These are phyloP conservation scores for Bungarus multicinctus DNA, from an alignment of 2,113 vertebrate genomes.

Conservation along the genomic window DNA sequence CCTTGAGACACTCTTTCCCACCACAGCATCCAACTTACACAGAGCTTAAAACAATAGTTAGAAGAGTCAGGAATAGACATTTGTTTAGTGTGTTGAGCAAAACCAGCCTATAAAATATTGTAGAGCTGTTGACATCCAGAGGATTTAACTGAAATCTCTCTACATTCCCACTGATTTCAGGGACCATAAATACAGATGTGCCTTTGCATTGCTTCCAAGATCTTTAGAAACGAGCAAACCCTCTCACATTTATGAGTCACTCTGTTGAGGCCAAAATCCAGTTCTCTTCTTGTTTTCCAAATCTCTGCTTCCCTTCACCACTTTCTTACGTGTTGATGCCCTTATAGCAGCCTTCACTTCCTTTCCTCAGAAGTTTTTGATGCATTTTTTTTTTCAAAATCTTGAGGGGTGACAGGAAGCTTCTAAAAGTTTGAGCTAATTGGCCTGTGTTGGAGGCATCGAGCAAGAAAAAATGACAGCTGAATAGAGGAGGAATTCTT, in stretches of 20 bases:
- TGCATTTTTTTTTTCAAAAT: slow-evolving; percentile 56
- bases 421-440: slow-evolving; percentile 49
- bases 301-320: neutral
- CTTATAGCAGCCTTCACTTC: slow-evolving; percentile 25
- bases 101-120: neutral
- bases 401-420: slow-evolving; percentile 51
- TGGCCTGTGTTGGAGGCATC: slow-evolving; percentile 31
- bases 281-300: slow-evolving; percentile 56
- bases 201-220: neutral
- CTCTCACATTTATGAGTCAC: neutral
- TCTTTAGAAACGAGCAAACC: neutral
- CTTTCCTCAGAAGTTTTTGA: slow-evolving; percentile 35
- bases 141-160: neutral
- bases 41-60: neutral
- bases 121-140: neutral
- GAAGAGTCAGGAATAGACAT: neutral
- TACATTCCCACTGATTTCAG: neutral
- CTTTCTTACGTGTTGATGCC: slow-evolving; percentile 18
- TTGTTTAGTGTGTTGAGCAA: neutral
- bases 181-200: neutral
- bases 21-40: neutral
- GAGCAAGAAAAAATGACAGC: slow-evolving; percentile 42
- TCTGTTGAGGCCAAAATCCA: slow-evolving; percentile 28
- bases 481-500: slow-evolving; percentile 27
- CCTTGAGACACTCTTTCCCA: neutral